Base-by-base conservation (phyloP, 2,888 invertebrate species). In the Lasioglossum villosulum region DNA sequence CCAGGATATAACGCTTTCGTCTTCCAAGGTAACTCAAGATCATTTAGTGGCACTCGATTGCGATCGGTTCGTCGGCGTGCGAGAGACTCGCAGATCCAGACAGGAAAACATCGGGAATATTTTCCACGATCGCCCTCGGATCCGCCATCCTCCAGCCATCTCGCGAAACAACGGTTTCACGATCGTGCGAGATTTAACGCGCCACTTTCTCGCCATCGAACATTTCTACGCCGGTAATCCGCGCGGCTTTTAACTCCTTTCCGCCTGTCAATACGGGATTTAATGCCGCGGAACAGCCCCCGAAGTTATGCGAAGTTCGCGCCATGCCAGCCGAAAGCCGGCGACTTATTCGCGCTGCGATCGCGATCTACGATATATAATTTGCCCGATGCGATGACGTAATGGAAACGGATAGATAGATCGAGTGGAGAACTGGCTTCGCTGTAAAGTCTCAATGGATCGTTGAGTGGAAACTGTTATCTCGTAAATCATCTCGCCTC, bases 251-350 rank as follows among this genome's bases (percentile, higher is more conserved):
- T 37, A 72, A 66, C 76, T 42, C 34, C 37, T 48, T 37, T 30
- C 23, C 34, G 56, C 74, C 34, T 73, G 80, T 77, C 83, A 42
- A 76, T 82, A 19, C 4, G 23, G 68, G 59, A 71, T 82, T 83
- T 70, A 81, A 75, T 34, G 59, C 74, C 48, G 34, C 42, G 45
- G 45, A 66, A 59, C 74, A 48, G 45, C 10, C 70, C 70, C 72
- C 66, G 42, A 45, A 39, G 37, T 63, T 45, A 39, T 34, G 59
- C 66, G 39, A 37, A 23, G 2, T 71, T 75, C 59, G 16, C 23
- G 14, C 39, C 37, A 14, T 0, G 56, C 14, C 52, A 19, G 39
- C 42, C 70, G 45, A 30, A 70, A 48, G 37, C 68, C 42, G 42
- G 10, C n/a, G 56, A 56, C 56, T 75, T 75, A 80, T 27, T 10